These are phyloP conservation scores for Lepidochitona cinerea DNA, from an alignment of 2,888 invertebrate genomes.

Conservation along the genomic window DNA sequence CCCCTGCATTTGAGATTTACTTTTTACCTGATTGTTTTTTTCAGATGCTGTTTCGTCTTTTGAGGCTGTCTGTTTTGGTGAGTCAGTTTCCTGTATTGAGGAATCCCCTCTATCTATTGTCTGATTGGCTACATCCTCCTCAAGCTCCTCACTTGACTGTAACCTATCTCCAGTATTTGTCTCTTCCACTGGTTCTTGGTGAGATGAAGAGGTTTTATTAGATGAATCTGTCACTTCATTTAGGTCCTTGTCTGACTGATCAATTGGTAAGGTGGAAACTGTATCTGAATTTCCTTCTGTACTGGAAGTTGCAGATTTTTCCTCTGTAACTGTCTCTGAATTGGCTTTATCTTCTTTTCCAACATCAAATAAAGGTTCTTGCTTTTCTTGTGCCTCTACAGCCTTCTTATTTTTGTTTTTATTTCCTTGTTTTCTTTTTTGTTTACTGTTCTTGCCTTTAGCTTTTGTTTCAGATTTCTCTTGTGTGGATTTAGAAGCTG, in stretches of 20 bases:
- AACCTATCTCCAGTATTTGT: background rate
- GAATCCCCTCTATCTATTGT: background rate
- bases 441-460: background rate
- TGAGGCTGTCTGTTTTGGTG: too few relatives aligned
- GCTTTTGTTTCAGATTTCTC: background rate
- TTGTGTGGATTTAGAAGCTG: background rate
- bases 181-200: background rate
- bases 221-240: too few relatives aligned
- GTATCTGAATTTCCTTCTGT: too few relatives aligned
- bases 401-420: background rate
- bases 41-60: too few relatives aligned
- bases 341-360: too few relatives aligned
- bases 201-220: background rate
- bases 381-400: background rate
- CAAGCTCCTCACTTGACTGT: background rate
- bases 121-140: background rate
- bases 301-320: too few relatives aligned
- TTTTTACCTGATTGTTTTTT: too few relatives aligned
- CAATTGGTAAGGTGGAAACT: too few relatives aligned
- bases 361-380: background rate
- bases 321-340: too few relatives aligned
- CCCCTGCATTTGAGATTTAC: too few relatives aligned
- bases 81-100: too few relatives aligned
- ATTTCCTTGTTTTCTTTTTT: conserved; percentile 4
- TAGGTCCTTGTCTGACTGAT: too few relatives aligned